Evolutionary conservation across 2,797 vertebrate species (phyloP), one percentile per base, ranked within the genome.

Genomic region (Poeciliopsis presidionis): DNA sequence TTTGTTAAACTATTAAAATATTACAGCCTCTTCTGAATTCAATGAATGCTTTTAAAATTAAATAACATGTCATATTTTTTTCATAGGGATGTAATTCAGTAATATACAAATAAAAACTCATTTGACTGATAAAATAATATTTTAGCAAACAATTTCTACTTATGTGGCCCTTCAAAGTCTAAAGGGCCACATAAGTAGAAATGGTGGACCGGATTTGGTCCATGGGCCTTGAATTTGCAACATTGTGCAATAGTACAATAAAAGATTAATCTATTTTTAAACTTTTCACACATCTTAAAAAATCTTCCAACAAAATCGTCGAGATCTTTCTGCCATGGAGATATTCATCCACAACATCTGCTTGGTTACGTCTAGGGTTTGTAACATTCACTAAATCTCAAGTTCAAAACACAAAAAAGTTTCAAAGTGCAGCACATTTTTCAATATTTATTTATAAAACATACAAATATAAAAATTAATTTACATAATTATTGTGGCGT

Each of bases 381-480:
- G 9, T 30, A 22, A 36, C 28, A 53, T 16, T 12, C 12, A 28
- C 13, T 43, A 16, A 57, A 74, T 5, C 3, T 53, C 18, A 20
- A 73, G n/a, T 20, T 59, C 39, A 30, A 74, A 14, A 55, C 41
- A 78, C 28, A 63, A 30, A 28, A 76, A 22, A 28, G 3, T 0
- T 6, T 30, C 20, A 45, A 9, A 41, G 57, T 46, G 28, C 18
- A 51, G 1, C 75, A 81, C 88, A 81, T 39, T 12, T 53, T 16
- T 69, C 74, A 25, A 87, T 76, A 89, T 93, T 94, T 88, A 93
- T 92, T 94, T 87, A 91, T 78, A 90, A 90, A 93, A 87, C 84
- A 84, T 90, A 65, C 90, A 88, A 83, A 83, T 79, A 0, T 78
- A 80, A 72, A 71, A 88, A 76, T 77, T 49, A 76, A 80, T 89